Base-by-base conservation (phyloP, 2,113 vertebrate genomes). In the Gallinago undulata region DNA sequence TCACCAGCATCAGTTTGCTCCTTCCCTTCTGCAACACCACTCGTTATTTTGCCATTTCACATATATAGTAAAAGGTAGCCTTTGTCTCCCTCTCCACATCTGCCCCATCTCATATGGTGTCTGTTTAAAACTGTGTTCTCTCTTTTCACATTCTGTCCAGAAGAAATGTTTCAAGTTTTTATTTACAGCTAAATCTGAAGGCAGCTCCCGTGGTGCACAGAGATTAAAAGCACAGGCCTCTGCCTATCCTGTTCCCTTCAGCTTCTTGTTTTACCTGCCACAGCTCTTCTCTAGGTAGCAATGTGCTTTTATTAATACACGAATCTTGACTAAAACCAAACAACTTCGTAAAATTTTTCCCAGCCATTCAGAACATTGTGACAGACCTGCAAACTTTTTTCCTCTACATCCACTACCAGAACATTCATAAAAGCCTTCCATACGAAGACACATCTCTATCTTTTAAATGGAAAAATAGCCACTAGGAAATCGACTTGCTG, bases 61-160 rank as follows among this genome's bases (percentile, higher is more conserved):
- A 0, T 3, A 5, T 1, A 17, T 1, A 47, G n/a, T 2, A 8
- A 45, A 62, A 79, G 23, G 55, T 0, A 24, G 62, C 31, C 62
- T 84, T 31, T 37, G 28, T 19, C 64, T 47, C 63, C 79, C 28
- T 63, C 27, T 55, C 79, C 14, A 0, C 19, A 51, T 11, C 24
- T 85, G 55, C 50, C 66, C 59, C 63, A 77, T 83, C 41, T 86
- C 79, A 62, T 24, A n/a, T 41, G 22, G 41, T 11, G 19, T 57
- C 45, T 63, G 43, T 24, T 53, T 31, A n/a, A 50, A 77, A 64
- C n/a, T 25, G 11, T 14, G 21, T 10, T 62, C 50, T 80, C 63
- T 80, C 63, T 53, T 21, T 9, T 62, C 67, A 76, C 55, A 37
- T 17, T 33, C 81, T 66, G 18, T 6, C 19, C 67, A 79, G 45